Evolutionary conservation across 2,113 vertebrate genomes (phyloP).

Genomic region (Pavo muticus): DNA sequence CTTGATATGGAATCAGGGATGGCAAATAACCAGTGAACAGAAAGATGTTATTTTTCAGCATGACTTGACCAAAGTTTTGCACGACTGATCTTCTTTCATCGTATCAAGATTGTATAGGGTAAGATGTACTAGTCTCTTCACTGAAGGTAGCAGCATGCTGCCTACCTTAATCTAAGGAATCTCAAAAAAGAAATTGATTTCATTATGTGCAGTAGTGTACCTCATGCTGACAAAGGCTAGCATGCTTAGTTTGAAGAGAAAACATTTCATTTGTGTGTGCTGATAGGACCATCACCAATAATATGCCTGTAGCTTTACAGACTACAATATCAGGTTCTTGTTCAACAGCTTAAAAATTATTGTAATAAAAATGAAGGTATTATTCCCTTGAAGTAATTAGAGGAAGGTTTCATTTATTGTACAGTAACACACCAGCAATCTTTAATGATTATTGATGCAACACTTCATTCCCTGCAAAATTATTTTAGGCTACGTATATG

Average conservation of each 20-base stretch:
- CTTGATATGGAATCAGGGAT: background rate
- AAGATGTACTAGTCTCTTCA: background rate
- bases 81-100: background rate
- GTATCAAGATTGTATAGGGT: background rate
- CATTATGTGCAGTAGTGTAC: background rate
- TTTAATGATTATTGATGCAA: background rate
- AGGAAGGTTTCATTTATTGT: background rate
- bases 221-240: background rate
- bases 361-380: background rate
- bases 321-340: background rate
- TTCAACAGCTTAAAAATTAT: background rate
- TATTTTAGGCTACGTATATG: background rate
- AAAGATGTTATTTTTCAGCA: slow-evolving; percentile 2
- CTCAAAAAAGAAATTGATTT: background rate
- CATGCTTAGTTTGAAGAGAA: background rate
- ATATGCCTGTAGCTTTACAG: background rate
- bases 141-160: background rate
- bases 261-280: background rate
- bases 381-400: background rate
- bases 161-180: background rate
- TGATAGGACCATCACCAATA: background rate
- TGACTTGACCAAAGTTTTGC: background rate
- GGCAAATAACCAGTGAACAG: background rate
- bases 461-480: background rate
- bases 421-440: background rate